Base-by-base conservation (phyloP, 2,113 vertebrate genomes). In the Micromys minutus region DNA sequence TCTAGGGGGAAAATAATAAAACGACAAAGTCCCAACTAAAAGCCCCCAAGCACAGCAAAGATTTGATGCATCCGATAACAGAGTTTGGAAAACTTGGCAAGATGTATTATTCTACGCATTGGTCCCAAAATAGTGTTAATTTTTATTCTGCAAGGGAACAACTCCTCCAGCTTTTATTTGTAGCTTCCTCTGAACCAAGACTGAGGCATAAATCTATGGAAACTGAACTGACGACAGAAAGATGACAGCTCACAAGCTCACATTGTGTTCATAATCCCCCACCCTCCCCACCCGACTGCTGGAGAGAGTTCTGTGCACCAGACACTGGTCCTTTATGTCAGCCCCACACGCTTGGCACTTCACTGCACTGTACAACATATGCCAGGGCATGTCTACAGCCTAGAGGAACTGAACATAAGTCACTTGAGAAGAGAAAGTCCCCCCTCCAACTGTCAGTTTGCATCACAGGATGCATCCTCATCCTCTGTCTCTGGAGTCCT, bases 71-170 rank as follows among this genome's bases (percentile, higher is more conserved):
- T 67, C 36, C 75, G 6, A 69, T 86, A 72, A 50, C 22, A 5
- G 52, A 92, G 17, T 75, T 52, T 47, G 29, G 13, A 80, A 89
- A 94, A 79, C 16, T 39, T 94, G 42, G 81, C 61, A 81, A 61
- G 29, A 87, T 81, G 19, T 47, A 17, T 94, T 81, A 67, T 87
- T 87, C 59, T 88, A 31, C 89, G 85, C 72, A 69, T 63, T 79
- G 76, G 59, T 92, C 47, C 36, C 45, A 76, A 95, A 81, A 96
- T 67, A 96, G 87, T 63, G 67, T 77, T 79, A 59, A 90, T 74
- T 95, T 96, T 89, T 71, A 97, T 89, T 93, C 65, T 94, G 47
- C 29, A 95, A 52, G 76, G 89, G 86, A 96, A 92, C 75, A 75
- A 47, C 67, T 94, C 69, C 83, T 76, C 87, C 89, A 69, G 36